Base-by-base conservation (phyloP, 2,113 vertebrate genomes). In the Ameiurus melas region DNA sequence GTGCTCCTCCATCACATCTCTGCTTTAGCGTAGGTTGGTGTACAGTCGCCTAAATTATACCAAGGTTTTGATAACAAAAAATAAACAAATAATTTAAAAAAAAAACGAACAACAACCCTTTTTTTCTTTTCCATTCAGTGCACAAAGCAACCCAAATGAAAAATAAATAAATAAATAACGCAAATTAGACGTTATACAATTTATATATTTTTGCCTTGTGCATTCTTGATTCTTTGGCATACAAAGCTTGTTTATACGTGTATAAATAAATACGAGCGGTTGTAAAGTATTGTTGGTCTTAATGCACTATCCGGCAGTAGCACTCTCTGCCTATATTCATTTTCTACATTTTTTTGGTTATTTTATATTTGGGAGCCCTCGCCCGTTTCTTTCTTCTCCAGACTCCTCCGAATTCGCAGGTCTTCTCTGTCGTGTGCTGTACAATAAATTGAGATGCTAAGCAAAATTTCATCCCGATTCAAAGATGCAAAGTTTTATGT, bases 391-490 rank as follows among this genome's bases (percentile, higher is more conserved):
- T 62, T 83, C 22, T 57, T 83, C 73, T 78, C 55, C 77, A 39
- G 77, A 39, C 73, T 62, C 62, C 73, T 57, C 70, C 64, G 81
- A 36, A 51, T 75, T 43, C 51, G 17, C 64, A 53, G 66, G 73
- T 90, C 58, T 88, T 89, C 83, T 85, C 87, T 86, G 89, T 90
- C 77, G 86, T 91, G 70, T 90, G 89, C 87, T 88, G 89, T 88
- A 82, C 78, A 93, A 62, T 83, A 87, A 87, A 90, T 62, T 73
- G 53, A 77, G 88, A 86, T 82, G 75, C 84, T 71, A 87, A 88
- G 78, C 85, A 66, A 71, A 90, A 84, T 88, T 84, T 85, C 36
- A 85, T 64, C 81, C 79, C 57, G n/a, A 66, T 30, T 64, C 73
- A 57, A 87, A 78, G n/a, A 43, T 55, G 82, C 85, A n/a, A 13